Evolutionary conservation across 1,140 invertebrate species (phyloP), one percentile per base, ranked within the genome.

Genomic region (Drosophila bifasciata): DNA sequence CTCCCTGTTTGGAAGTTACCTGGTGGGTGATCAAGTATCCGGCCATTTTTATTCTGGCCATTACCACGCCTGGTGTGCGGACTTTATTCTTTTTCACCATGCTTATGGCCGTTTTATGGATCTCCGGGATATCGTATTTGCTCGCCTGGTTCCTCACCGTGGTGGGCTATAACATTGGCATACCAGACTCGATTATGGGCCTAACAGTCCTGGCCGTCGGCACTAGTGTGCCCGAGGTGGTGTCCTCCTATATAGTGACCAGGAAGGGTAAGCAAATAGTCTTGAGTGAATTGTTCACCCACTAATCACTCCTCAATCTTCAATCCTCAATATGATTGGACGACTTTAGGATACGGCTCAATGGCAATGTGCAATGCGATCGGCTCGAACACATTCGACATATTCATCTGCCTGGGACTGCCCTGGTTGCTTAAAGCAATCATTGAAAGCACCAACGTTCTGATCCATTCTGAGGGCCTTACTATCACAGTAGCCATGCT

Each of bases 111-210:
- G 94, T 98, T 39, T 84, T 96, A 7, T 98, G 97, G 97, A 97
- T 98, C 50, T 95, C 95, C 9, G 92, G 93, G 0, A 93, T 97
- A 1, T 97, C 97, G 0, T 98, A 98, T 88, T 70, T 98, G 0
- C 95, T 97, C 21, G 95, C 97, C 1, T 98, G 97, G 97, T 95
- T 97, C 92, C 97, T 98, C 28, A 98, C 97, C 15, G 93, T 97
- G 64, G 94, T 98, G 56, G 97, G 97, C 96, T 93, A 95, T 68
- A 95, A 95, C 6, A 55, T 95, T 2, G 92, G 93, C 45, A 93
- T 95, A 63, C 94, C 95, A 2, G 95, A 95, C 83, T 95, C 95
- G 0, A 95, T 96, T 1, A 96, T 96, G 95, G 96, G 96, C 5
- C 93, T 96, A 1, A 96, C 95, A 2, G 93, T 96, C 25, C 90